These are phyloP conservation scores for Cancer borealis DNA, from an alignment of 2,888 invertebrate genomes.

Conservation along the genomic window DNA sequence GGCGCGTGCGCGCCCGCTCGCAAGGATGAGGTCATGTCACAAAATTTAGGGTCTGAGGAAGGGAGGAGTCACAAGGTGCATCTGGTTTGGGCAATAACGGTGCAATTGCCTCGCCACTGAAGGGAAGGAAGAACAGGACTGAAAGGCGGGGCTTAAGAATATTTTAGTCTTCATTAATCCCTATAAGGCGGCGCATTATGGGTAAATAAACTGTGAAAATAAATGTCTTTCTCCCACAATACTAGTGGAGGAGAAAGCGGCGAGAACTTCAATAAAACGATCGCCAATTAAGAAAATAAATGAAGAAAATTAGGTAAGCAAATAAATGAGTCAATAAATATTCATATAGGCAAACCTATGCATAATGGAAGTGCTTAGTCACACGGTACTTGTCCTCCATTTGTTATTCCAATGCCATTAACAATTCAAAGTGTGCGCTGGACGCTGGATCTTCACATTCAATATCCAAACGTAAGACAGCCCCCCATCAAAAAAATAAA, in stretches of 20 bases:
- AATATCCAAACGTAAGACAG: no score
- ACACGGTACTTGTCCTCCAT: not conserved
- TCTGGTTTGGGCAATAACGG: not conserved
- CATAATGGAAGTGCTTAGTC: not conserved
- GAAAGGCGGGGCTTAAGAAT: not conserved
- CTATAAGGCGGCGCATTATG: not conserved
- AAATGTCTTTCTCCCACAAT: not conserved
- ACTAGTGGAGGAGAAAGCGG: not conserved
- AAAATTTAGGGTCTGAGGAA: not conserved
- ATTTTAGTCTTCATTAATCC: not conserved
- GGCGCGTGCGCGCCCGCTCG: not conserved
- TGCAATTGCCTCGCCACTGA: not conserved
- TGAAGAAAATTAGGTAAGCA: not conserved
- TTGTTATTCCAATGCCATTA: conserved; percentile 3
- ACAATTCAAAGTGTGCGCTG: not conserved
- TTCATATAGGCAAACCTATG: not conserved
- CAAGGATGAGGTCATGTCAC: not conserved
- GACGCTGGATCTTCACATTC: no score
- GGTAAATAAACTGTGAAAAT: not conserved
- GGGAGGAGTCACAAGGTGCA: not conserved
- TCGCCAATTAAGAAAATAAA: conserved; percentile 33
- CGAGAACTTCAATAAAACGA: not conserved
- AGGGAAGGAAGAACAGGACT: not conserved
- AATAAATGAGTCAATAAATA: not conserved
- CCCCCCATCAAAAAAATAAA: no score